phyloP scores from a whole-genome alignment of 1,140 invertebrate genomes.

The Apis dorsata region DNA sequence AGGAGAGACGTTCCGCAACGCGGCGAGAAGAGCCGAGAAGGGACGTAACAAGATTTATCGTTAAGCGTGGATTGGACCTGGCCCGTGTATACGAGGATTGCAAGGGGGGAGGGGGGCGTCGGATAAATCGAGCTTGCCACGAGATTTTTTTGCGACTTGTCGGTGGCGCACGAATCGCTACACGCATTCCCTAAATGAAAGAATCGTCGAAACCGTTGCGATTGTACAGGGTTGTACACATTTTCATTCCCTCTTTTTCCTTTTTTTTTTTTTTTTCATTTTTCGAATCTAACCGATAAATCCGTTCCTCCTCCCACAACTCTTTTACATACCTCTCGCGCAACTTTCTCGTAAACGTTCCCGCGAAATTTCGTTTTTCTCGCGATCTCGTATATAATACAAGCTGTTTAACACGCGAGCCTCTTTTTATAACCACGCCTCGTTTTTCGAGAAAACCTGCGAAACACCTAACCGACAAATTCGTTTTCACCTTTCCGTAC shows the following conservation, averaged over 20 bases:
- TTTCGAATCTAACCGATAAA: background rate
- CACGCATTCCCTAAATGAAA: background rate
- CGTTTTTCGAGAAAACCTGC: no score
- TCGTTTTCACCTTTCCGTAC: background rate
- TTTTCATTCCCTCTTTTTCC: background rate
- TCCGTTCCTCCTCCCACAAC: no score
- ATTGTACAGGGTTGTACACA: background rate
- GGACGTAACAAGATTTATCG: constrained; percentile 42
- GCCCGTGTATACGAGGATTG: background rate
- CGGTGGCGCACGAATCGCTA: background rate
- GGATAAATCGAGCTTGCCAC: background rate
- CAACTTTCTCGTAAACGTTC: no score
- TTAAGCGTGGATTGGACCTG: constrained; percentile 24
- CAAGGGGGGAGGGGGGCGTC: background rate
- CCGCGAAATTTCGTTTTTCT: no score
- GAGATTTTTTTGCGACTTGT: constrained; percentile 2
- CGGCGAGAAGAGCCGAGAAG: background rate
- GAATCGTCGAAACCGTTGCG: background rate
- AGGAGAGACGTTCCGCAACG: background rate
- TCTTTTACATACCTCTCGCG: no score
- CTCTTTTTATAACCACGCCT: no score
- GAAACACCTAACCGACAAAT: background rate
- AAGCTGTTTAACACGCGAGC: no score
- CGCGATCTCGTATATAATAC: no score
- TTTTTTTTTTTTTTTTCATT: background rate